phyloP scores from a whole-genome alignment of 2,888 invertebrate species.

The Nemoura dubitans region DNA sequence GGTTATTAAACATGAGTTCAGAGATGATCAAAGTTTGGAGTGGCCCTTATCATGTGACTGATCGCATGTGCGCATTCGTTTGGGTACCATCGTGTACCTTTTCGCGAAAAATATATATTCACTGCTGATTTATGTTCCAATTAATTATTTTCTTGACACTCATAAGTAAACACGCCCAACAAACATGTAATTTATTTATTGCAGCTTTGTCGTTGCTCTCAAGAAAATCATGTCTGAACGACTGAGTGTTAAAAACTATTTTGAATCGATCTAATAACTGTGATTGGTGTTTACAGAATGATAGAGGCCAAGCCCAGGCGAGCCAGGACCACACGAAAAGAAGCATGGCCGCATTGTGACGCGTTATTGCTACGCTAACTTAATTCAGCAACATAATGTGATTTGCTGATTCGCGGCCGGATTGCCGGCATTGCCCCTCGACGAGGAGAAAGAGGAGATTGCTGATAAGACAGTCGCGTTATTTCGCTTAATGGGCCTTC shows the following conservation, averaged over 20 bases:
- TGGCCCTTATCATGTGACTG: not conserved
- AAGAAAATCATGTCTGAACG: too few relatives aligned
- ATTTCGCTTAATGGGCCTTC: slow-evolving; percentile 22
- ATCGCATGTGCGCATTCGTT: not conserved
- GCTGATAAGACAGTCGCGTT: not conserved
- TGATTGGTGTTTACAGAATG: not conserved
- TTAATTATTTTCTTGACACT: not conserved
- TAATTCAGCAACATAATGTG: not conserved
- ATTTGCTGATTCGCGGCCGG: not conserved
- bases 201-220: too few relatives aligned
- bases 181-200: too few relatives aligned
- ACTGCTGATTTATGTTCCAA: not conserved
- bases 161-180: too few relatives aligned
- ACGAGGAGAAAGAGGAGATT: not conserved
- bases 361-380: not conserved
- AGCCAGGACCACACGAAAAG: not conserved
- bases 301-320: not conserved
- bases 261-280: too few relatives aligned
- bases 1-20: not conserved
- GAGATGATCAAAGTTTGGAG: slow-evolving; percentile 7
- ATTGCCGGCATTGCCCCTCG: not conserved
- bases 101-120: not conserved
- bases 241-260: too few relatives aligned
- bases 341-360: not conserved
- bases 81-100: not conserved